Percentiles rank a stretch among this genome's conserved stretches.
Conservation (phyloP, 2,888 invertebrate genomes). For the Drosophila setosimentum region DNA sequence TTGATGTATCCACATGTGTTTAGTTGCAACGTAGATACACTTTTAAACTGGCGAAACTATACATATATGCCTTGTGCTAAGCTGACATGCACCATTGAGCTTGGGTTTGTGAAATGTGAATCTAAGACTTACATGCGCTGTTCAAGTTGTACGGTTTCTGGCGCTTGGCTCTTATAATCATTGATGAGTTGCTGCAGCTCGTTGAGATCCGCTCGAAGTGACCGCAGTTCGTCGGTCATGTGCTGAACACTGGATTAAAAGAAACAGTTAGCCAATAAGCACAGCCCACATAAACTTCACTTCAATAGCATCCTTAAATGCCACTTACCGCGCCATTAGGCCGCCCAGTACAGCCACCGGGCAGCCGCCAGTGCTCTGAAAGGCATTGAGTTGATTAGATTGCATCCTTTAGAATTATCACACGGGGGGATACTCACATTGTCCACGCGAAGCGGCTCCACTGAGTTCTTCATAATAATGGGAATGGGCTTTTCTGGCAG, state of each 20-base stretch:
- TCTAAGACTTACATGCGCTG: slow-evolving; percentile 42
- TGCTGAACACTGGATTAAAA: slow-evolving; percentile 19
- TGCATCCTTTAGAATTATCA: not conserved
- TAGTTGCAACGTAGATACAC: too few relatives aligned
- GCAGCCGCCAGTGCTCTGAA: slow-evolving; percentile 53
- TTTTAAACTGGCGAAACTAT: not conserved
- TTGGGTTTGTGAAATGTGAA: not conserved
- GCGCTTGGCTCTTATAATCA: slow-evolving; percentile 42
- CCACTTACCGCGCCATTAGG: slow-evolving; percentile 57
- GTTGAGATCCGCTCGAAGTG: slow-evolving; percentile 33
- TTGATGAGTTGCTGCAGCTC: slow-evolving; percentile 62
- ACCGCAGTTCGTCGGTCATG: slow-evolving; percentile 52
- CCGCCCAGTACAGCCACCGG: slow-evolving; percentile 47
- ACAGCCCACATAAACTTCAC: not conserved
- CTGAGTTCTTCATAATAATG: slow-evolving; percentile 55
- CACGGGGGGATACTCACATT: slow-evolving; percentile 51
- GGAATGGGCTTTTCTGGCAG: slow-evolving; percentile 29
- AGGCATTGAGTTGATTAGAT: slow-evolving; percentile 1
- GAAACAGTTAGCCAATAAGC: not conserved
- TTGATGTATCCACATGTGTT: too few relatives aligned
- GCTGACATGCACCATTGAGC: too few relatives aligned
- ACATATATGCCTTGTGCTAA: too few relatives aligned
- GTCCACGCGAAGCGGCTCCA: slow-evolving; percentile 43
- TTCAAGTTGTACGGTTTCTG: not conserved
- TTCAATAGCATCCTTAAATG: not conserved